A percentile compares a stretch with the other conserved stretches of the same genome.
Evolutionary conservation across 1,140 invertebrate genomes (phyloP).

Genomic region (Lanistes nyassanus): DNA sequence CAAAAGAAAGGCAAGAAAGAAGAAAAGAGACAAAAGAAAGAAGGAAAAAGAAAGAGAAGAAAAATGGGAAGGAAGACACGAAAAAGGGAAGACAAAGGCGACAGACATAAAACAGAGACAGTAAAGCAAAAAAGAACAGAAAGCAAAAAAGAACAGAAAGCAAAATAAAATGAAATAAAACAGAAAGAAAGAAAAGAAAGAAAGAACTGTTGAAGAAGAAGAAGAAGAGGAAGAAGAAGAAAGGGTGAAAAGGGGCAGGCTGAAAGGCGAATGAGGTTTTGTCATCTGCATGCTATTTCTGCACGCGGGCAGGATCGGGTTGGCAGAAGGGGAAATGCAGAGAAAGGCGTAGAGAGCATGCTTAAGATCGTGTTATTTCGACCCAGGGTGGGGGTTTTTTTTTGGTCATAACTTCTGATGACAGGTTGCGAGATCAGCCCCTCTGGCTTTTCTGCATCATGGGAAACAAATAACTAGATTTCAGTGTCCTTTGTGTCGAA

Average conservation of each 20-base stretch:
- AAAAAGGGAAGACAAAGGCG: neutral
- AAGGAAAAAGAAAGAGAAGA: conserved; percentile 11
- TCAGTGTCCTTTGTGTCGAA: neutral
- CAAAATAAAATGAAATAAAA: neutral
- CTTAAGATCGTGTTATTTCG: neutral
- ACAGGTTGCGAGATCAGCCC: too few relatives aligned
- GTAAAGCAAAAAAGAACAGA: conserved; percentile 7
- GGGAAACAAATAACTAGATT: too few relatives aligned
- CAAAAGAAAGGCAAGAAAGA: conserved; percentile 10
- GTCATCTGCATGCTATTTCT: too few relatives aligned
- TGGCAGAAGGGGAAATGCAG: neutral
- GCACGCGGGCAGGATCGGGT: neutral
- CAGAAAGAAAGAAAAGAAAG: conserved; percentile 6
- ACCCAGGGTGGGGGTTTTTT: too few relatives aligned
- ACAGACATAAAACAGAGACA: conserved; percentile 2
- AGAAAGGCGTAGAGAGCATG: neutral
- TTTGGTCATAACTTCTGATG: neutral
- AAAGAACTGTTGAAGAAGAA: neutral
- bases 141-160: conserved; percentile 13
- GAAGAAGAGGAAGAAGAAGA: neutral
- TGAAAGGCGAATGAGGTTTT: neutral
- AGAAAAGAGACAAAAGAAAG: neutral
- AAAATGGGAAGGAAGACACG: conserved; percentile 11
- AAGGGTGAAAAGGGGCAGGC: neutral
- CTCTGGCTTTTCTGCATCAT: too few relatives aligned